A percentile compares a stretch with the other conserved stretches of the same genome.
These are phyloP conservation scores for Calliopsis andreniformis DNA, from an alignment of 1,140 invertebrate genomes.

Conservation along the genomic window DNA sequence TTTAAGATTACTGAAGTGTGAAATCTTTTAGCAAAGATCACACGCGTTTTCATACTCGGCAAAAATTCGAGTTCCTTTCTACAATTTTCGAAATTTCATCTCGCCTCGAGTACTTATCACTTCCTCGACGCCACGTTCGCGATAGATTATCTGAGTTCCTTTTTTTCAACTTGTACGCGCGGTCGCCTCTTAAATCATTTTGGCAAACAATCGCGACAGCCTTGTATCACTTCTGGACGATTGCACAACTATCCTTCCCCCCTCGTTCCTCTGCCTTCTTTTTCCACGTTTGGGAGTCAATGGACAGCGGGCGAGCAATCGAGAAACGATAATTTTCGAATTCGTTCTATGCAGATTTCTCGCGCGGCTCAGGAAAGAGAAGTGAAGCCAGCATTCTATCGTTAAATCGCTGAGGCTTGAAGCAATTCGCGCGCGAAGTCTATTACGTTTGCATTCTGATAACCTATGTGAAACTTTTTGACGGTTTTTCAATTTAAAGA, in stretches of 20 bases:
- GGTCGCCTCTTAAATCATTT: conserved; percentile 30
- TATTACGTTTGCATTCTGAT: too few species aligned
- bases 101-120: neutral
- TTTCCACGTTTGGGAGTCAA: neutral
- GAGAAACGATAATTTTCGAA: conserved; percentile 4
- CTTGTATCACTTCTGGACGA: conserved; percentile 19
- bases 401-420: too few species aligned
- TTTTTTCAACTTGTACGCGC: neutral
- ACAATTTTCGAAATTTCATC: neutral
- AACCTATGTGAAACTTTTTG: too few species aligned
- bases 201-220: conserved; percentile 15
- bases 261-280: neutral
- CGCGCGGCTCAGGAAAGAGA: too few species aligned
- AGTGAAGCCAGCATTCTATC: too few species aligned
- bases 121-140: neutral
- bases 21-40: too few species aligned
- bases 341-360: conserved; percentile 4
- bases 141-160: neutral
- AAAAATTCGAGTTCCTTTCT: too few species aligned
- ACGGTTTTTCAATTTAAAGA: too few species aligned
- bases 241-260: neutral
- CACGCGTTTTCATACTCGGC: too few species aligned
- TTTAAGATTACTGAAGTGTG: too few species aligned
- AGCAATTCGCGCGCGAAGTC: too few species aligned
- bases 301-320: neutral